Evolutionary conservation across 2,113 vertebrate genomes (phyloP).

Genomic region (Brienomyrus brachyistius): DNA sequence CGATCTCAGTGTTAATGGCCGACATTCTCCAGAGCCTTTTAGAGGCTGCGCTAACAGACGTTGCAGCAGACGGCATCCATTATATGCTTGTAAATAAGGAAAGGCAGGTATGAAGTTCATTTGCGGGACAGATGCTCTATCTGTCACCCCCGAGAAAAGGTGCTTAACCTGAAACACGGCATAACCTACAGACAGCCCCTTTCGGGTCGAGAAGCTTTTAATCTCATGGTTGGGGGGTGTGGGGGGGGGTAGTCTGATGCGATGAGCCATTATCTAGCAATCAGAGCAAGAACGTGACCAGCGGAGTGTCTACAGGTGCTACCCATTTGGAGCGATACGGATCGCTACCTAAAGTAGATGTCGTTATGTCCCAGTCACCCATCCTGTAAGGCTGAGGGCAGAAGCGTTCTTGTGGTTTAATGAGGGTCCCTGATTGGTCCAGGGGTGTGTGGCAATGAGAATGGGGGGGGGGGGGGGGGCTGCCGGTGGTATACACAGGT

Average conservation of each 20-base stretch:
- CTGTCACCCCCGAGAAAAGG: background rate
- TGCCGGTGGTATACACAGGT: background rate
- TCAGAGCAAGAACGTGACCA: background rate
- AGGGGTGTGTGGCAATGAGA: background rate
- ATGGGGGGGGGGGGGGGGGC: background rate
- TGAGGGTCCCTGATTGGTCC: background rate
- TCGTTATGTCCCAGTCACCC: background rate
- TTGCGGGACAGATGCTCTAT: background rate
- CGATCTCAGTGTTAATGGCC: background rate
- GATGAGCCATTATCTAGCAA: background rate
- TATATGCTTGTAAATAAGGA: background rate
- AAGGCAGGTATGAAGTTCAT: background rate
- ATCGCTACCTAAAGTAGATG: background rate
- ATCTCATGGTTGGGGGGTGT: background rate
- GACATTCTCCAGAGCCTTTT: background rate
- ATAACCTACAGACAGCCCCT: background rate
- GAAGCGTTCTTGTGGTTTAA: background rate
- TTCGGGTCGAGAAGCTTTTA: background rate
- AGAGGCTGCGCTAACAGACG: background rate
- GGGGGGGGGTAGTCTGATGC: background rate
- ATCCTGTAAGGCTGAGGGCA: background rate
- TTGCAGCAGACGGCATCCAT: background rate
- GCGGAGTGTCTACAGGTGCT: background rate
- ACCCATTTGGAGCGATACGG: background rate
- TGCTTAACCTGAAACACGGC: background rate